phyloP scores from a whole-genome alignment of 2,113 vertebrate genomes.

The Oenanthe oenanthe region DNA sequence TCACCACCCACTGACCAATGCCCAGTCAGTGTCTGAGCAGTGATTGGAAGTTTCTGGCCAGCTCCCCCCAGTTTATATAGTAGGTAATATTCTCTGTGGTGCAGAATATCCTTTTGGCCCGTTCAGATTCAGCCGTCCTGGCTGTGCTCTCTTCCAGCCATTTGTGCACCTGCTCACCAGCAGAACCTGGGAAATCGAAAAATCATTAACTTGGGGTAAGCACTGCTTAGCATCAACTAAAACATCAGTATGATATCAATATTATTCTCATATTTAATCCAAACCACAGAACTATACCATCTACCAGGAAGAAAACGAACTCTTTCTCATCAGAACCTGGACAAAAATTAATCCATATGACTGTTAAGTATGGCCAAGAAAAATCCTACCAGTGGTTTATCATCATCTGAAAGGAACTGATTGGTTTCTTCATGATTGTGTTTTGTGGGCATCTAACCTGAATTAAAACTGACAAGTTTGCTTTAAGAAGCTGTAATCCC shows the following conservation, averaged over 20 bases:
- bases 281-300: neutral
- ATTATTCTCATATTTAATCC: neutral
- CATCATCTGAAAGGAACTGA: neutral
- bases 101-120: neutral
- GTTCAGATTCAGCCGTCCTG: neutral
- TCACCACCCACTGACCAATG: neutral
- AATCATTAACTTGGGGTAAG: neutral
- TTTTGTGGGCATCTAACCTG: neutral
- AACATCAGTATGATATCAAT: neutral
- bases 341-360: neutral
- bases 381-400: neutral
- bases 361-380: neutral
- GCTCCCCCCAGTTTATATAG: neutral
- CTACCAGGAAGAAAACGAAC: neutral
- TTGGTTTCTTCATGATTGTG: neutral
- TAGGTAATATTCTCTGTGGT: neutral
- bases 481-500: constrained; percentile 30
- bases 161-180: neutral
- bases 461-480: constrained; percentile 61
- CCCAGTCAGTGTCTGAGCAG: neutral
- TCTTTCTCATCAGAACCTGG: neutral
- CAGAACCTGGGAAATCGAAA: neutral
- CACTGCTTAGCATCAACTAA: neutral
- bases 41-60: neutral
- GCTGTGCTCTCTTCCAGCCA: neutral